Percentiles rank a stretch among this genome's conserved stretches.
phyloP scores from a whole-genome alignment of 2,888 invertebrate genomes.

The Pyrocoelia pectoralis region DNA sequence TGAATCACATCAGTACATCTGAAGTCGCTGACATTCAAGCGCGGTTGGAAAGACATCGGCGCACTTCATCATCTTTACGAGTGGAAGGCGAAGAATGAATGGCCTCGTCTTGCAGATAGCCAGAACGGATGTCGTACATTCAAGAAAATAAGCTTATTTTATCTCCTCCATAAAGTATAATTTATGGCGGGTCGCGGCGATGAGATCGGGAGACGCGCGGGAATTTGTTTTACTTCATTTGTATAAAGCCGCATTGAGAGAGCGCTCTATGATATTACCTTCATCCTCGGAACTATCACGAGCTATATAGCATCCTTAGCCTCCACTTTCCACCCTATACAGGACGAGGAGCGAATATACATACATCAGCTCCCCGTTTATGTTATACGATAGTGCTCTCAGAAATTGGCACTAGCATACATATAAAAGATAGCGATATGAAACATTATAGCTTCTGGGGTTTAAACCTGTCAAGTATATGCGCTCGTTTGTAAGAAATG shows the following conservation, averaged over 20 bases:
- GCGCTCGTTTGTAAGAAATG: conserved; percentile 50
- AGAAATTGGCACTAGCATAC: conserved; percentile 54
- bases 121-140: conserved; percentile 59
- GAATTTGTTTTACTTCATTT: conserved; percentile 56
- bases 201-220: conserved; percentile 50
- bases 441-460: conserved; percentile 55
- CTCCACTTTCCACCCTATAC: conserved; percentile 55
- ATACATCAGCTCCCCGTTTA: conserved; percentile 52
- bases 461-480: conserved; percentile 52
- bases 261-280: conserved; percentile 50
- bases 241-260: conserved; percentile 48
- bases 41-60: conserved; percentile 41
- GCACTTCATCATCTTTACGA: conserved; percentile 54
- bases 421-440: conserved; percentile 55
- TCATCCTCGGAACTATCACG: conserved; percentile 51
- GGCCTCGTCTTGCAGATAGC: conserved; percentile 54
- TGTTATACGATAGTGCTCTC: conserved; percentile 53
- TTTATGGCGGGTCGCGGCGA: conserved; percentile 56
- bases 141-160: conserved; percentile 61
- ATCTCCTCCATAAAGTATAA: conserved; percentile 60
- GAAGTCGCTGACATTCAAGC: conserved; percentile 44
- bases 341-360: conserved; percentile 49
- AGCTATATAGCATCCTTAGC: conserved; percentile 50
- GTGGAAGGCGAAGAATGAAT: conserved; percentile 50
- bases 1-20: conserved; percentile 35